These are phyloP conservation scores for Eretmodus cyanostictus DNA, from an alignment of 2,113 vertebrate species.

Conservation along the genomic window DNA sequence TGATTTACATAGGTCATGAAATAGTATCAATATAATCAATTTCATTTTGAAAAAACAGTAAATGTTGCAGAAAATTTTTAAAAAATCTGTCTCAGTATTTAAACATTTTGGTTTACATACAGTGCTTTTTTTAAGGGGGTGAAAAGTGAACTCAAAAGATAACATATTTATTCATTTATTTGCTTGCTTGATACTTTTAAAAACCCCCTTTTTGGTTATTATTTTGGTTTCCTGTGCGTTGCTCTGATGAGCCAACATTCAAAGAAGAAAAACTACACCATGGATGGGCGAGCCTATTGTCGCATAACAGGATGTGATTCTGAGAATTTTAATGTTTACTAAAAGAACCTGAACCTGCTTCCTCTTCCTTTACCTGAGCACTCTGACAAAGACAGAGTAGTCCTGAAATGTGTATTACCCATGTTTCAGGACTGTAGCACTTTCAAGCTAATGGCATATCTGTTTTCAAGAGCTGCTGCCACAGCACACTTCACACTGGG, in stretches of 20 bases:
- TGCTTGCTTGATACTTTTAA: neutral
- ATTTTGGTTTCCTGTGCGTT: neutral
- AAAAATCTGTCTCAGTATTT: neutral
- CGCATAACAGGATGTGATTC: neutral
- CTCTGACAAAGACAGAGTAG: neutral
- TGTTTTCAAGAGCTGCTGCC: neutral
- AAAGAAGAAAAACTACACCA: neutral
- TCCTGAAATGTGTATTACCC: neutral
- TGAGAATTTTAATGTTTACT: neutral
- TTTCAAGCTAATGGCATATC: neutral
- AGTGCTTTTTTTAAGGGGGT: neutral
- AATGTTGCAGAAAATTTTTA: accelerated
- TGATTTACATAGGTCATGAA: neutral
- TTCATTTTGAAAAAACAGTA: neutral
- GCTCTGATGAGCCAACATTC: neutral
- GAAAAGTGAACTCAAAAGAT: neutral
- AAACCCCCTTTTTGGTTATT: neutral
- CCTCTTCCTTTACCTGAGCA: neutral
- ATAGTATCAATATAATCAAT: neutral
- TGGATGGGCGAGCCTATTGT: neutral
- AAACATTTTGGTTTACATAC: neutral
- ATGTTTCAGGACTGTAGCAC: neutral
- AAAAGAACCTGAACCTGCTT: neutral
- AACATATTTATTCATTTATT: neutral
- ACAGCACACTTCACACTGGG: neutral